These are phyloP conservation scores for Psilanteris sp. DNA, from an alignment of 1,140 invertebrate species.

Conservation along the genomic window DNA sequence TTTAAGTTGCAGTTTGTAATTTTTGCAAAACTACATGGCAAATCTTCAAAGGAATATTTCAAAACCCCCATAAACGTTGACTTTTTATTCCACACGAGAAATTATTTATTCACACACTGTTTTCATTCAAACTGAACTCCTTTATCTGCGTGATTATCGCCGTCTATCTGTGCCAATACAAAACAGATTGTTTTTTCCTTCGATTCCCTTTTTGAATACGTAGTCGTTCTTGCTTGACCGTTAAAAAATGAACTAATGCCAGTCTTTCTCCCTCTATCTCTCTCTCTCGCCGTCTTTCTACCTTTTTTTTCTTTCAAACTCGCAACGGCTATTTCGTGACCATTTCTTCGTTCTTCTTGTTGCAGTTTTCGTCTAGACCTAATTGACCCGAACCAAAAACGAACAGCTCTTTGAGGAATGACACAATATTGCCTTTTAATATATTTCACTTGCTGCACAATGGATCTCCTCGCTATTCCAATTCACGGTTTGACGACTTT, in stretches of 20 bases:
- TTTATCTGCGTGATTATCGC: too few relatives aligned
- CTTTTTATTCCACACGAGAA: too few relatives aligned
- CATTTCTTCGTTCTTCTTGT: background rate
- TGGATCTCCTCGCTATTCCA: background rate
- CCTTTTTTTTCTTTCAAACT: background rate
- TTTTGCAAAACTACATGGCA: too few relatives aligned
- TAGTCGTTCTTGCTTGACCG: too few relatives aligned
- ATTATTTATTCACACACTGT: too few relatives aligned
- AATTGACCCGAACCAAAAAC: background rate
- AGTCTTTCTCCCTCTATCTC: background rate
- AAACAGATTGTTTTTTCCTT: too few relatives aligned
- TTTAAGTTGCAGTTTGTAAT: too few relatives aligned
- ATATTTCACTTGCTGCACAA: slow-evolving; percentile 3
- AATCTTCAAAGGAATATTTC: too few relatives aligned
- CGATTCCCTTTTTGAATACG: too few relatives aligned
- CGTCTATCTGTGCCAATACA: too few relatives aligned
- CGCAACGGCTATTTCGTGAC: slow-evolving; percentile 1
- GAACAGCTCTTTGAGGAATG: background rate
- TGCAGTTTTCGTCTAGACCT: slow-evolving; percentile 8
- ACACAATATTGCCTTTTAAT: slow-evolving; percentile 1
- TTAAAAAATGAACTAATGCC: background rate
- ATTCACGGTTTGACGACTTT: background rate
- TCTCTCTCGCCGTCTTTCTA: background rate
- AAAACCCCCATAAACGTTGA: too few relatives aligned
- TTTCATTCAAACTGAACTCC: too few relatives aligned